These are phyloP conservation scores for Grus americana DNA, from an alignment of 2,113 vertebrate species.

Conservation along the genomic window DNA sequence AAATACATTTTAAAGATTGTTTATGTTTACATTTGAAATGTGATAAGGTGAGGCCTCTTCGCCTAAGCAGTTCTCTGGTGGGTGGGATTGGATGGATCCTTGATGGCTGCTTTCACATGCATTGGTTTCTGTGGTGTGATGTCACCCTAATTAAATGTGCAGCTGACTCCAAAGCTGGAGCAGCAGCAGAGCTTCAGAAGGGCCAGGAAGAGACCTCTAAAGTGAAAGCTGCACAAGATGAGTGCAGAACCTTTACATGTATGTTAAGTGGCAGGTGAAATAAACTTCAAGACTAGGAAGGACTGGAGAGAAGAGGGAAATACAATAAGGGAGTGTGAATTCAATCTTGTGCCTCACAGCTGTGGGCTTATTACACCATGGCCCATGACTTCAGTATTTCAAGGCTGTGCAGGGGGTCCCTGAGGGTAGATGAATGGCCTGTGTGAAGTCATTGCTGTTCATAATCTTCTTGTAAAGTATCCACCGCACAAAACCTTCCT, in stretches of 20 bases:
- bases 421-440: neutral
- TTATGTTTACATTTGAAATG: neutral
- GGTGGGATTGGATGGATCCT: neutral
- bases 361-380: neutral
- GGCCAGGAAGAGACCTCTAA: neutral
- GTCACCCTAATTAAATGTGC: neutral
- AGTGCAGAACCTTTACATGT: neutral
- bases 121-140: neutral
- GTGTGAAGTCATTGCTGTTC: neutral
- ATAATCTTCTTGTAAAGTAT: neutral
- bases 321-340: neutral
- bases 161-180: conserved; percentile 20
- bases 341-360: neutral
- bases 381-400: neutral
- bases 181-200: neutral
- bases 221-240: neutral
- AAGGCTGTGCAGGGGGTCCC: neutral
- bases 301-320: neutral
- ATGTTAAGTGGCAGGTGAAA: neutral
- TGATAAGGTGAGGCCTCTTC: neutral
- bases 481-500: neutral
- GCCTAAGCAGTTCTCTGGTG: neutral
- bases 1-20: neutral
- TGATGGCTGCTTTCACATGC: neutral
- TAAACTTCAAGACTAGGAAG: neutral